A percentile compares a stretch with the other conserved stretches of the same genome.
Evolutionary conservation across 2,888 invertebrate species (phyloP).

Genomic region (Cephus spinipes): DNA sequence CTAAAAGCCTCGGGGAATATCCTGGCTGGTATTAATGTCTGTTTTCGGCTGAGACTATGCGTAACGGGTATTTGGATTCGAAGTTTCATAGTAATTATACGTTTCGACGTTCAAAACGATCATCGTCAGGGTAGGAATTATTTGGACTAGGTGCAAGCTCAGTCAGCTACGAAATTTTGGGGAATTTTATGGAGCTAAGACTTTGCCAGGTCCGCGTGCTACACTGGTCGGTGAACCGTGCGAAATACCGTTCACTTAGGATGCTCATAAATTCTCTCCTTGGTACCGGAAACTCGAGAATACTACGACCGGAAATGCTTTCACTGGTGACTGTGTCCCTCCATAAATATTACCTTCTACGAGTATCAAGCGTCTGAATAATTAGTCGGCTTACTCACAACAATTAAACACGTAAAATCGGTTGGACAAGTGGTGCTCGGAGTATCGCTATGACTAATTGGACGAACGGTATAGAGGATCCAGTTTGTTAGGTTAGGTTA

Average conservation of each 20-base stretch:
- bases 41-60: neutral
- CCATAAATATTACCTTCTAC: neutral
- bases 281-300: neutral
- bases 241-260: neutral
- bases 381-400: neutral
- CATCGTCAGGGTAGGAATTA: neutral
- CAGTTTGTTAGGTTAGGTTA: neutral
- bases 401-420: neutral
- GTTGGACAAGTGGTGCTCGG: neutral
- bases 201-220: neutral
- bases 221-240: neutral
- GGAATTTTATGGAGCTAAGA: neutral
- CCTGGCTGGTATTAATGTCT: neutral
- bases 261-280: neutral
- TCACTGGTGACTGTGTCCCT: neutral
- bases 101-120: neutral
- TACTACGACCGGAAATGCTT: neutral
- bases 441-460: neutral
- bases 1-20: neutral
- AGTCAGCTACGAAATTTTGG: neutral
- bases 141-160: neutral
- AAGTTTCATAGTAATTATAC: neutral
- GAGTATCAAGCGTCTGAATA: neutral
- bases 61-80: neutral
- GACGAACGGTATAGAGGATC: neutral